phyloP scores from a whole-genome alignment of 2,888 invertebrate species.

The Tetragonula carbonaria region DNA sequence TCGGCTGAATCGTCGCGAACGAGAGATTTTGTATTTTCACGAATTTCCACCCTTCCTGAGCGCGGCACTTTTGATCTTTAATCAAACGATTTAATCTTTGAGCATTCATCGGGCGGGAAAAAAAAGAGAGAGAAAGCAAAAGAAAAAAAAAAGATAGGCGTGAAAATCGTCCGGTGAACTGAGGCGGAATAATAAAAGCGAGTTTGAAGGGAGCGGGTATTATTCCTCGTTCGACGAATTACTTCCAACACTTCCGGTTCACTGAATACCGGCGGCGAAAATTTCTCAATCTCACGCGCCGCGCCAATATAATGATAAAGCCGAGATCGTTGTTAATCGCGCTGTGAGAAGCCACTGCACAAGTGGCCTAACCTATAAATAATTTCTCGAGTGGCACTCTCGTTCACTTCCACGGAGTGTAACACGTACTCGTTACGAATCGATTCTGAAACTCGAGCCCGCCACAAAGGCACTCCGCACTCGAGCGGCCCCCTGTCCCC shows the following conservation, averaged over 20 bases:
- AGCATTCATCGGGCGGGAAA: neutral
- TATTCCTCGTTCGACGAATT: neutral
- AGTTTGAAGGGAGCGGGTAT: neutral
- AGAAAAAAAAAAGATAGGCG: neutral
- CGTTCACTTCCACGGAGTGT: neutral
- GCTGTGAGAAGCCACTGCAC: neutral
- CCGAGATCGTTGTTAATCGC: neutral
- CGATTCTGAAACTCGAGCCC: conserved; percentile 31
- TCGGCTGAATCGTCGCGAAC: neutral
- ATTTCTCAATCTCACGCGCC: too few relatives aligned
- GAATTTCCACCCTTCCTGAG: too few relatives aligned
- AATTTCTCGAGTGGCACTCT: conserved; percentile 7
- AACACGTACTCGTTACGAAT: conserved; percentile 23
- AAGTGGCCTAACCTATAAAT: neutral
- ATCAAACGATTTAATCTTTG: too few relatives aligned
- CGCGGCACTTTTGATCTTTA: too few relatives aligned
- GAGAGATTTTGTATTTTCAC: neutral
- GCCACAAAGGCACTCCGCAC: conserved; percentile 30
- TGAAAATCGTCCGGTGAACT: neutral
- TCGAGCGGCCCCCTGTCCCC: conserved; percentile 2
- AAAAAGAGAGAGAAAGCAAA: neutral
- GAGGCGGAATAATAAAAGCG: neutral
- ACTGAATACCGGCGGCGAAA: too few relatives aligned
- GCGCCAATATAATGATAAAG: neutral
- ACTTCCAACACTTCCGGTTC: too few relatives aligned